Conservation (phyloP, 2,888 invertebrate species). For the Drosophila monieri region DNA sequence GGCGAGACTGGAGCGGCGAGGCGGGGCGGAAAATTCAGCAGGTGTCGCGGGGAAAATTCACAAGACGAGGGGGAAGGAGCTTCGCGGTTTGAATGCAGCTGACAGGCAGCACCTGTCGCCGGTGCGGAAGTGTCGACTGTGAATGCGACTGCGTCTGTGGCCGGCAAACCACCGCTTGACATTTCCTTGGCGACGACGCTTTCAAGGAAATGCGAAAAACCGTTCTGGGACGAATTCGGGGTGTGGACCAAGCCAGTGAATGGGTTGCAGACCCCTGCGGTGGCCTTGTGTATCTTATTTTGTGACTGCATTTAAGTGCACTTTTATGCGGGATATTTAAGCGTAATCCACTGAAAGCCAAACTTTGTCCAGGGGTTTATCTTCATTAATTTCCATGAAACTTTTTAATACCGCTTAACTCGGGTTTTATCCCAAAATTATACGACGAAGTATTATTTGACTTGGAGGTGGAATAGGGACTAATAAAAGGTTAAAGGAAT, state of each 20-base stretch:
- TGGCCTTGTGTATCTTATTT: constrained; percentile 25
- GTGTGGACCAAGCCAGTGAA: not conserved
- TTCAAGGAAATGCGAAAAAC: constrained; percentile 24
- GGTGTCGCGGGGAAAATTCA: constrained; percentile 2
- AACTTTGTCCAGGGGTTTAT: constrained; percentile 30
- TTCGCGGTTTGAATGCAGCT: constrained; percentile 58
- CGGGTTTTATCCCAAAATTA: constrained; percentile 30
- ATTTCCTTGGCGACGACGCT: constrained; percentile 63
- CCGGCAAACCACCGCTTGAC: constrained; percentile 59
- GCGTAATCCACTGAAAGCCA: constrained; percentile 37
- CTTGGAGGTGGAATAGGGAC: not conserved
- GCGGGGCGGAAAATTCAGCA: constrained; percentile 2
- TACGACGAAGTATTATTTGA: constrained; percentile 13
- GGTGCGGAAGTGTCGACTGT: constrained; percentile 44
- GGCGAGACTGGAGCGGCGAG: constrained; percentile 4
- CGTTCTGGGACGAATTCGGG: not conserved
- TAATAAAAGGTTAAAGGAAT: not conserved
- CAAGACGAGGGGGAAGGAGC: constrained; percentile 10
- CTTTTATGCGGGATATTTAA: constrained; percentile 23
- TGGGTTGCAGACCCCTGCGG: constrained; percentile 8
- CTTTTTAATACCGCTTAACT: constrained; percentile 29
- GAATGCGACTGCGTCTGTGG: constrained; percentile 26
- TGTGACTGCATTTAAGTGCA: constrained; percentile 40
- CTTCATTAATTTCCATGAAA: constrained; percentile 29
- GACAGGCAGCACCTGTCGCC: constrained; percentile 71